Evolutionary conservation across 92 coral and sea anemone genomes (phyloP).

Genomic region (Anthopleura xanthogrammica): DNA sequence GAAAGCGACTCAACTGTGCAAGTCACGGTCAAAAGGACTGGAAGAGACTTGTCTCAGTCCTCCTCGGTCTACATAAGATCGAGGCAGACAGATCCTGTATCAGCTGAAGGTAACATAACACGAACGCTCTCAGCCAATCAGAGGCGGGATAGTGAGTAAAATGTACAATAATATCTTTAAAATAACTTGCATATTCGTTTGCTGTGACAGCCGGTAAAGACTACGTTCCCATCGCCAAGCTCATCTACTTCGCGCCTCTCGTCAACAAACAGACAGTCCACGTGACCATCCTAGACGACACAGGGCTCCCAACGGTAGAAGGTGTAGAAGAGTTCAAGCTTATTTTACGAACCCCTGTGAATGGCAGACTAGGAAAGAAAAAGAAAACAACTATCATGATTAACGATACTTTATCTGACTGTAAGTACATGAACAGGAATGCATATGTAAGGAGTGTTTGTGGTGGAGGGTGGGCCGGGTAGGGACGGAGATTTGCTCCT

Average conservation of each 20-base stretch:
- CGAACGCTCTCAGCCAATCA: too few species aligned
- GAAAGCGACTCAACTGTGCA: constrained; percentile 65
- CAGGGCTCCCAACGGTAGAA: constrained; percentile 86
- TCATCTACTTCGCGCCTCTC: constrained; percentile 77
- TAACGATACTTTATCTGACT: constrained; percentile 75
- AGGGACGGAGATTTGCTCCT: background rate
- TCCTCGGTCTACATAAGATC: constrained; percentile 85
- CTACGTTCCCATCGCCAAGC: constrained; percentile 79
- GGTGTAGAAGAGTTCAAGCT: constrained; percentile 82
- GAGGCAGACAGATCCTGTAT: constrained; percentile 77
- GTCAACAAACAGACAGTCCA: constrained; percentile 59
- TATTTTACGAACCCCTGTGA: constrained; percentile 80
- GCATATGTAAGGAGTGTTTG: background rate
- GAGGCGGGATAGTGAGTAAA: too few species aligned
- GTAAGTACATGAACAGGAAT: constrained; percentile 52
- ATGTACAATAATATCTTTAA: too few species aligned
- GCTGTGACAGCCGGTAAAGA: constrained; percentile 73
- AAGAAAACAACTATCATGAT: constrained; percentile 61
- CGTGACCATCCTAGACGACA: constrained; percentile 84
- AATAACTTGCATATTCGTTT: background rate
- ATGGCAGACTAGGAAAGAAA: constrained; percentile 61
- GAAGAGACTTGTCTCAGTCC: constrained; percentile 82
- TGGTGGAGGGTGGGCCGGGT: background rate
- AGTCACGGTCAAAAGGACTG: constrained; percentile 77
- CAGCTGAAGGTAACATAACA: constrained; percentile 71